Conservation (phyloP, 2,888 invertebrate species). For the Apantesis nais region DNA sequence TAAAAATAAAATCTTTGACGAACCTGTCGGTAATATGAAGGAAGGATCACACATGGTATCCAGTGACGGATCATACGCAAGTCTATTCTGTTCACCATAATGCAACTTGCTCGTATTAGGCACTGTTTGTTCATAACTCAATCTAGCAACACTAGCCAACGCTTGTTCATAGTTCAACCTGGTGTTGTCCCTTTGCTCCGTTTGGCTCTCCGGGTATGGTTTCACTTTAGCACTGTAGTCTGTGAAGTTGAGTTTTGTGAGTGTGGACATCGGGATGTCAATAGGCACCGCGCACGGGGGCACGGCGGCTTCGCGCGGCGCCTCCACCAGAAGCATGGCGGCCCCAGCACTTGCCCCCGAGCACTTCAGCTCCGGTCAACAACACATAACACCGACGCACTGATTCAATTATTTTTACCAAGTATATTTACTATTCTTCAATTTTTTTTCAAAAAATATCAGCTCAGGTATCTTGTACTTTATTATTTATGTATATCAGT, state of each 20-base stretch:
- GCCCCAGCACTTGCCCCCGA: slow-evolving; percentile 76
- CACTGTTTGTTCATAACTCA: slow-evolving; percentile 74
- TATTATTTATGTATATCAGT: neutral
- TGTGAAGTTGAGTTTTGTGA: slow-evolving; percentile 78
- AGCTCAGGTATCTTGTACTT: neutral
- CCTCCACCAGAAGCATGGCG: slow-evolving; percentile 91
- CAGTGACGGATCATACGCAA: slow-evolving; percentile 70
- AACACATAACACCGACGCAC: slow-evolving; percentile 64
- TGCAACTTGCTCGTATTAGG: slow-evolving; percentile 65
- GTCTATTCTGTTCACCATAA: slow-evolving; percentile 74
- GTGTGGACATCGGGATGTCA: slow-evolving; percentile 78
- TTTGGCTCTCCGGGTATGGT: slow-evolving; percentile 59
- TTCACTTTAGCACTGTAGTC: slow-evolving; percentile 83
- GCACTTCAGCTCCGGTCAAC: slow-evolving; percentile 65
- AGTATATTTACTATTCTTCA: slow-evolving; percentile 13
- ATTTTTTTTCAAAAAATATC: slow-evolving; percentile 12
- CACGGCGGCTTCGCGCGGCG: slow-evolving; percentile 90
- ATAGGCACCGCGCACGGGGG: slow-evolving; percentile 78
- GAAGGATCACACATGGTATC: slow-evolving; percentile 74
- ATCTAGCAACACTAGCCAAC: slow-evolving; percentile 68
- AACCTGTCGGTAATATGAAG: slow-evolving; percentile 74
- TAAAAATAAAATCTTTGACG: slow-evolving; percentile 28
- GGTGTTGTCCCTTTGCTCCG: slow-evolving; percentile 67
- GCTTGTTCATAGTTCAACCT: slow-evolving; percentile 76
- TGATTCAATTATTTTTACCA: slow-evolving; percentile 26